These are phyloP conservation scores for Babyrousa celebensis DNA, from an alignment of 2,797 vertebrate genomes.

Conservation along the genomic window DNA sequence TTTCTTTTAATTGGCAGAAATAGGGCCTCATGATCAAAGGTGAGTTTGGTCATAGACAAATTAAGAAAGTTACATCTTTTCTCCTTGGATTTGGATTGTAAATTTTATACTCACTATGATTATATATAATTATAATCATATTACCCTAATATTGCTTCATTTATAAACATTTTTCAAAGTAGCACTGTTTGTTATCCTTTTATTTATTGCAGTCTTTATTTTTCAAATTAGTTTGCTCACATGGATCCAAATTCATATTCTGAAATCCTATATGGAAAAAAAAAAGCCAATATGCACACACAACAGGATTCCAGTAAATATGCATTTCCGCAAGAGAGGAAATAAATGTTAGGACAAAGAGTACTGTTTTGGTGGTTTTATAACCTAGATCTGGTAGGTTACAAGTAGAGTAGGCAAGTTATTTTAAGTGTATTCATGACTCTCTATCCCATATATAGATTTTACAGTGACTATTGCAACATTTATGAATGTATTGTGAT, in stretches of 20 bases:
- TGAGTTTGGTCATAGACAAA: background rate
- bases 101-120: background rate
- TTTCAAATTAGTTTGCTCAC: background rate
- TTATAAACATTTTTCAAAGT: background rate
- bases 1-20: constrained; percentile 8
- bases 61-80: background rate
- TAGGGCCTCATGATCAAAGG: background rate
- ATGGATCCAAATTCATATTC: background rate
- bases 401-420: background rate
- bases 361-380: background rate
- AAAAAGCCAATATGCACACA: background rate
- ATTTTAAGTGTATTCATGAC: background rate
- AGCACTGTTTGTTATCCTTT: background rate
- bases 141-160: background rate
- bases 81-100: background rate
- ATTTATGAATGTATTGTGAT: background rate
- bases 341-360: background rate
- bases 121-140: background rate
- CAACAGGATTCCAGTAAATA: background rate
- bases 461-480: background rate
- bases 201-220: background rate
- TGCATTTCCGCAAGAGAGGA: background rate
- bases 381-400: background rate
- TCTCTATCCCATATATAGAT: background rate
- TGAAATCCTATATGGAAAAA: background rate